Conservation (phyloP, 2,797 vertebrate species). For the Buphagus erythrorhynchus region DNA sequence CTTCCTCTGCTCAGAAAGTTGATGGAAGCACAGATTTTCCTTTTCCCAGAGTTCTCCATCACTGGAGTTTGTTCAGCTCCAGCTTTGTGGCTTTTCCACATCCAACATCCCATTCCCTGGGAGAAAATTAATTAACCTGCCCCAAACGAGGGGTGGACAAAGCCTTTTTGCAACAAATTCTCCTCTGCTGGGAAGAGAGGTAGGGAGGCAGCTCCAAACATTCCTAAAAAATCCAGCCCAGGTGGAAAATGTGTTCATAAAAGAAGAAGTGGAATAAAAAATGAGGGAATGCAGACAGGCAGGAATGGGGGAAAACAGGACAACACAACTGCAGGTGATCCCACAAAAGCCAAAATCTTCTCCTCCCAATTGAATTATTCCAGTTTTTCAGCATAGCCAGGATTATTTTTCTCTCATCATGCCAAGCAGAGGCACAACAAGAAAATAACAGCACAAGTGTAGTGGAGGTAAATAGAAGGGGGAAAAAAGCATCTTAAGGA, state of each 20-base stretch:
- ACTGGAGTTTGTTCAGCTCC: background rate
- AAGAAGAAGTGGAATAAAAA: background rate
- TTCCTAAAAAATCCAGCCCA: slow-evolving; percentile 6
- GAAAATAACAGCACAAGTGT: background rate
- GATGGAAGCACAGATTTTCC: background rate
- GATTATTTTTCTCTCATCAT: background rate
- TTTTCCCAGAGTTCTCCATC: background rate
- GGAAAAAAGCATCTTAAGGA: background rate
- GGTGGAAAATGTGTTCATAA: background rate
- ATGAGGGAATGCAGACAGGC: background rate
- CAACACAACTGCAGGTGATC: background rate
- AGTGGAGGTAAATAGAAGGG: background rate
- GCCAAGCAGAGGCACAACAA: background rate
- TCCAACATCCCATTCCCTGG: too few relatives aligned
- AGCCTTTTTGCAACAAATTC: background rate
- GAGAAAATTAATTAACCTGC: background rate
- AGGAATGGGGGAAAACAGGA: background rate
- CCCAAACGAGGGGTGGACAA: background rate
- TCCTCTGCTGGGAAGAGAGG: background rate
- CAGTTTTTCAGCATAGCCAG: background rate
- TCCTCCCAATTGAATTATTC: background rate
- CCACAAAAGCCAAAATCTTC: background rate
- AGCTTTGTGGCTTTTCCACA: too few relatives aligned
- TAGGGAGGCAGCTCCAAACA: background rate
- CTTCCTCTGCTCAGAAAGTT: background rate